A percentile compares a stretch with the other conserved stretches of the same genome.
phyloP scores from a whole-genome alignment of 2,888 invertebrate genomes.

The Drosophila monieri region DNA sequence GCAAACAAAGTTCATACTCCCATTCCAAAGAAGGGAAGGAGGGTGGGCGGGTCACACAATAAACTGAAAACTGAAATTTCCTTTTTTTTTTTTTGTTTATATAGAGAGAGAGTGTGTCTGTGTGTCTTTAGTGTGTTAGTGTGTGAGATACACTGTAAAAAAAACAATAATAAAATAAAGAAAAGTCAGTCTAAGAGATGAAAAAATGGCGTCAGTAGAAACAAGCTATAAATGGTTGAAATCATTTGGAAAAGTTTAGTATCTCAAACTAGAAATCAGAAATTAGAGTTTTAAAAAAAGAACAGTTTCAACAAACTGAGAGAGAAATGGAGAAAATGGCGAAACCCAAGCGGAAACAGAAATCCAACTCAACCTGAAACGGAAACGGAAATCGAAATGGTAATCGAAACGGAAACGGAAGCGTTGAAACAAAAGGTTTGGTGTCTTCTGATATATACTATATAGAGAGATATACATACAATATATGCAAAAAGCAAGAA shows the following conservation, averaged over 20 bases:
- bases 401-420: constrained; percentile 9
- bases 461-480: constrained; percentile 40
- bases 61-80: constrained; percentile 23
- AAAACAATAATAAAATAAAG: background rate
- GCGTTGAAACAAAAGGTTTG: constrained; percentile 53
- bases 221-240: constrained; percentile 1
- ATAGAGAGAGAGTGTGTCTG: constrained; percentile 18
- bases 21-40: constrained; percentile 8
- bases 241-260: background rate
- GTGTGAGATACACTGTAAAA: constrained; percentile 25
- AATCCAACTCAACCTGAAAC: constrained; percentile 13
- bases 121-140: constrained; percentile 23
- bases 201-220: constrained; percentile 2
- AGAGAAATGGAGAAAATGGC: background rate
- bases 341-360: constrained; percentile 17
- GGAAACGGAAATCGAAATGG: constrained; percentile 5
- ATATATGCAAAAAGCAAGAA: constrained; percentile 78
- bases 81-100: background rate
- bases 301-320: background rate
- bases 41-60: constrained; percentile 21
- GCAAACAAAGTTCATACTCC: constrained; percentile 33
- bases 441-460: constrained; percentile 57
- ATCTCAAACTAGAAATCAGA: constrained; percentile 1
- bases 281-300: background rate
- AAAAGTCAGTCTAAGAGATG: constrained; percentile 13